A percentile compares a stretch with the other conserved stretches of the same genome.
phyloP scores from a whole-genome alignment of 2,797 vertebrate genomes.

The Sebastes kiyomatsui region DNA sequence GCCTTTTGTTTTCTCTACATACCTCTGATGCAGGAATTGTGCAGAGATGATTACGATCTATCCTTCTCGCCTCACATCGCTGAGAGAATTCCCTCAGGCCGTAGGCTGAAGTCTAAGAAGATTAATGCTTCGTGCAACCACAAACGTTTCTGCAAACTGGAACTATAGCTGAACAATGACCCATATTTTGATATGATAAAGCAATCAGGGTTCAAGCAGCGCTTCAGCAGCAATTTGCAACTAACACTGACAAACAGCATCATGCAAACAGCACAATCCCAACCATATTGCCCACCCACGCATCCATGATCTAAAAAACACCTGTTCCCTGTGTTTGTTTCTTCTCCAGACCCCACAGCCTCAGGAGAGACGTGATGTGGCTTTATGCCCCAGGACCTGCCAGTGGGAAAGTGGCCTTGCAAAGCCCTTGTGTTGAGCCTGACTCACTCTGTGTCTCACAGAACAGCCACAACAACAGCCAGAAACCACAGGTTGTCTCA shows the following conservation, averaged over 20 bases:
- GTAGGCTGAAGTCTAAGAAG: background rate
- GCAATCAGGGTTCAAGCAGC: background rate
- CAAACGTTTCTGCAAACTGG: background rate
- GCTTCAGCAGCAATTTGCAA: background rate
- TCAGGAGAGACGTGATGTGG: slow-evolving; percentile 47
- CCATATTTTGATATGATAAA: background rate
- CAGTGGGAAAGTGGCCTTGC: slow-evolving; percentile 62
- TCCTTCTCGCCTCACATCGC: background rate
- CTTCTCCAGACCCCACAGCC: slow-evolving; percentile 22
- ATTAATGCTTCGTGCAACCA: background rate
- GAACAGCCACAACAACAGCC: slow-evolving; percentile 41
- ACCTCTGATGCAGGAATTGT: background rate
- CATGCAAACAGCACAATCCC: background rate
- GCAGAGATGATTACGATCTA: background rate
- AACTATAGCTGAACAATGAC: background rate
- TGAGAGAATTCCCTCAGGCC: background rate
- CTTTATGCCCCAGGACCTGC: slow-evolving; percentile 57
- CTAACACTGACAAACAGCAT: background rate
- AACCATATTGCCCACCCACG: background rate
- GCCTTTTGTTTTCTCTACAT: background rate
- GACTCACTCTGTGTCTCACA: slow-evolving; percentile 61
- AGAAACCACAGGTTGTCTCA: slow-evolving; percentile 52
- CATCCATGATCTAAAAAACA: slow-evolving; percentile 1
- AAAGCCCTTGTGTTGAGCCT: slow-evolving; percentile 55
- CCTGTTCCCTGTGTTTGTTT: slow-evolving; percentile 32